These are phyloP conservation scores for Coregonus ussuriensis DNA, from an alignment of 2,797 vertebrate genomes.

Conservation along the genomic window DNA sequence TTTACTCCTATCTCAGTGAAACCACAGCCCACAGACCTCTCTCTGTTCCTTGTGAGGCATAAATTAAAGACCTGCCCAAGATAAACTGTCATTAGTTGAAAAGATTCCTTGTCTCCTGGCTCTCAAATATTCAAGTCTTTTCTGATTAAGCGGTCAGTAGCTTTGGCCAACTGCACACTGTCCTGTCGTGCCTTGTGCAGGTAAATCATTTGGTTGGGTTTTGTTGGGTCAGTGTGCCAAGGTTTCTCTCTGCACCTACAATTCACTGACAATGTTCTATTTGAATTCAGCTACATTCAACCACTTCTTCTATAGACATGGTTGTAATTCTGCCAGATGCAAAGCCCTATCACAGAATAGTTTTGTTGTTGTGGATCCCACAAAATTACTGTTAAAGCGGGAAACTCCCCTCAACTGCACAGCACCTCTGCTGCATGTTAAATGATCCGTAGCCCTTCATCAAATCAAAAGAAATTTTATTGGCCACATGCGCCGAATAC, in stretches of 20 bases:
- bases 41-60: slow-evolving; percentile 26
- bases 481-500: too few relatives aligned
- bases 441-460: slow-evolving; percentile 23
- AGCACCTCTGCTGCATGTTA: slow-evolving; percentile 11
- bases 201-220: neutral
- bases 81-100: slow-evolving; percentile 21
- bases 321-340: slow-evolving; percentile 2
- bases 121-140: slow-evolving; percentile 3
- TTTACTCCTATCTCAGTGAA: slow-evolving; percentile 33
- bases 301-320: neutral
- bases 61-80: slow-evolving; percentile 40
- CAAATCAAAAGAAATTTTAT: too few relatives aligned
- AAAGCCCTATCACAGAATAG: neutral
- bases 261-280: slow-evolving; percentile 7
- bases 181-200: slow-evolving; percentile 4
- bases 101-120: slow-evolving; percentile 5
- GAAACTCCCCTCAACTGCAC: slow-evolving; percentile 9
- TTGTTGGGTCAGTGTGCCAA: neutral
- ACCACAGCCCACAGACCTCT: slow-evolving; percentile 29
- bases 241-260: neutral
- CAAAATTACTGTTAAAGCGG: neutral
- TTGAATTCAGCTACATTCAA: neutral
- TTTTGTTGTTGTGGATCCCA: neutral
- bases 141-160: slow-evolving; percentile 1
- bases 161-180: neutral